phyloP scores from a whole-genome alignment of 2,113 vertebrate species.

The Urocitellus parryii region DNA sequence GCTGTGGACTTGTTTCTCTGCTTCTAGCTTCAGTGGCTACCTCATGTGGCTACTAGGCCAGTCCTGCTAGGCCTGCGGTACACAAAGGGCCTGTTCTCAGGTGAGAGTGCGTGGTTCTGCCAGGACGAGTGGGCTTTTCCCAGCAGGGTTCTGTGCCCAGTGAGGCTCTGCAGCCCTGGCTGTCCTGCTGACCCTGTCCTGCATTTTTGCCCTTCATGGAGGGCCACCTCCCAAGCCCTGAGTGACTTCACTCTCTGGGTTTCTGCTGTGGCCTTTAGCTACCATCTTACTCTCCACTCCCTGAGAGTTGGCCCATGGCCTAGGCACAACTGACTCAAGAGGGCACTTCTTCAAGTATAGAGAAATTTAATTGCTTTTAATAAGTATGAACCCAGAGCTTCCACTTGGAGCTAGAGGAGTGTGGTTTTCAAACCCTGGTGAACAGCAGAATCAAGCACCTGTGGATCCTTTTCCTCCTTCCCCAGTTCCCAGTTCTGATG shows the following conservation, averaged over 20 bases:
- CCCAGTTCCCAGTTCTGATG: neutral
- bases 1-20: neutral
- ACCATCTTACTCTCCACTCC: neutral
- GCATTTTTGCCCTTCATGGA: neutral
- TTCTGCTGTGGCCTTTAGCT: neutral
- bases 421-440: neutral
- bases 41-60: no score
- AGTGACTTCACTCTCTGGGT: neutral
- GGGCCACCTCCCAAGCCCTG: neutral
- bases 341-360: neutral
- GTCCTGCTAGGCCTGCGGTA: neutral
- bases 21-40: neutral
- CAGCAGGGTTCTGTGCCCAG: neutral
- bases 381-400: neutral
- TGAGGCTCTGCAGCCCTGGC: neutral
- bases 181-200: neutral
- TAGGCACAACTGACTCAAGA: neutral
- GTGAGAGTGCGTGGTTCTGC: rapidly evolving
- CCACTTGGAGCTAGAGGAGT: neutral
- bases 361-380: neutral
- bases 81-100: rapidly evolving
- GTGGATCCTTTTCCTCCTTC: neutral
- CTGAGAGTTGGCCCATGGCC: neutral
- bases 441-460: neutral
- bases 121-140: neutral